A percentile compares a stretch with the other conserved stretches of the same genome.
These are phyloP conservation scores for Tachina grossa DNA, from an alignment of 2,888 invertebrate species.

Conservation along the genomic window DNA sequence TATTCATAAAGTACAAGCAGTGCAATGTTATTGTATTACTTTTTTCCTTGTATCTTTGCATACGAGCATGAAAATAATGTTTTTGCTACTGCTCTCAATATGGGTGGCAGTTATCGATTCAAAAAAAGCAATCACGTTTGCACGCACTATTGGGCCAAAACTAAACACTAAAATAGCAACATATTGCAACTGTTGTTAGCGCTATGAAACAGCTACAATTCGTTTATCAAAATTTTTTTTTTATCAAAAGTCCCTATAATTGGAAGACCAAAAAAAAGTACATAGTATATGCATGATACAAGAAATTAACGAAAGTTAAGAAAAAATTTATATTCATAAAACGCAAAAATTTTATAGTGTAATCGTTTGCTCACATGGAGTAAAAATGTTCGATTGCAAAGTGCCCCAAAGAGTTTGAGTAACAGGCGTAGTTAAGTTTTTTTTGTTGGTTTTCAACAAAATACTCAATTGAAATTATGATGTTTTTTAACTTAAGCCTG, in stretches of 20 bases:
- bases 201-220: not conserved
- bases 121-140: slow-evolving; percentile 36
- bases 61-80: slow-evolving; percentile 28
- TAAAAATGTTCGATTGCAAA: not conserved
- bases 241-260: slow-evolving; percentile 45
- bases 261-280: slow-evolving; percentile 49
- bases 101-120: slow-evolving; percentile 19
- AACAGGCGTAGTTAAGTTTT: slow-evolving; percentile 18
- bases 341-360: slow-evolving; percentile 35
- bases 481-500: slow-evolving; percentile 21
- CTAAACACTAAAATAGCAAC: slow-evolving; percentile 19
- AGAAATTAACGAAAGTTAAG: slow-evolving; percentile 62
- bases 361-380: not conserved
- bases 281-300: not conserved
- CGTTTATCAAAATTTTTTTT: not conserved
- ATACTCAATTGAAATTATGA: slow-evolving; percentile 61
- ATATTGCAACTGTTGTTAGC: not conserved
- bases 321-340: slow-evolving; percentile 56
- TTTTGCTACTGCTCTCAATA: slow-evolving; percentile 21
- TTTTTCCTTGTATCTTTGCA: slow-evolving; percentile 8
- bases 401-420: slow-evolving; percentile 26
- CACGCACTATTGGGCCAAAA: slow-evolving; percentile 50
- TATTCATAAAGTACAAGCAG: slow-evolving; percentile 51
- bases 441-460: slow-evolving; percentile 45
- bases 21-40: slow-evolving; percentile 1